Evolutionary conservation across 2,888 invertebrate genomes (phyloP).

Genomic region (Meteorus colon): DNA sequence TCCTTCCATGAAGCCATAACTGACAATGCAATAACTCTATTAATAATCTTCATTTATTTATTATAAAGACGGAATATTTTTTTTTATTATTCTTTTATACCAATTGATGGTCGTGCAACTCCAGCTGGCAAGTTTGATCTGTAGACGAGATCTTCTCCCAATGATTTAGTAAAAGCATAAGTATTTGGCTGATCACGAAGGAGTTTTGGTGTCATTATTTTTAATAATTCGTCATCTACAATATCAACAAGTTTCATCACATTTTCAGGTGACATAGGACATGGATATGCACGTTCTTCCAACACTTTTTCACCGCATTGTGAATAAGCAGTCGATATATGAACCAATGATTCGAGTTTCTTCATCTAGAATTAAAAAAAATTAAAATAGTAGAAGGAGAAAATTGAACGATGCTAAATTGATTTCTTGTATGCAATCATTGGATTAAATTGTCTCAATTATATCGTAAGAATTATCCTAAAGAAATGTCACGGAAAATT

Average conservation of each 20-base stretch:
- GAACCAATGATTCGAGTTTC: conserved; percentile 77
- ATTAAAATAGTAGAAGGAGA: not conserved
- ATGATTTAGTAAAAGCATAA: conserved; percentile 95
- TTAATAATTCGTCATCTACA: conserved; percentile 81
- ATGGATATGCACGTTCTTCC: conserved; percentile 87
- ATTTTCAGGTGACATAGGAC: conserved; percentile 76
- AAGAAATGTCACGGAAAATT: not conserved
- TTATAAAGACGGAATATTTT: not conserved
- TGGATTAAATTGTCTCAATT: not conserved
- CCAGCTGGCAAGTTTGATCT: conserved; percentile 85
- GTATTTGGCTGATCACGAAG: conserved; percentile 92
- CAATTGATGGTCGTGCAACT: conserved; percentile 93
- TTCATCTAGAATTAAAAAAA: conserved; percentile 54
- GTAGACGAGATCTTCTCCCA: conserved; percentile 89
- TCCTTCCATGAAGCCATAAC: conserved; percentile 87
- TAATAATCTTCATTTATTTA: not conserved
- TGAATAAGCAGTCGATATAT: conserved; percentile 94
- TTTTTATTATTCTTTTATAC: conserved; percentile 73
- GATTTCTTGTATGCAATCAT: no score
- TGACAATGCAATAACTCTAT: no score
- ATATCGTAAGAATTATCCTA: not conserved
- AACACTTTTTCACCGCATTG: conserved; percentile 87
- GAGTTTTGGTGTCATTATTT: conserved; percentile 80
- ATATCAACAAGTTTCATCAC: conserved; percentile 80
- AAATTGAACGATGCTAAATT: not conserved